Base-by-base conservation (phyloP, 2,888 invertebrate species). In the Blastobasis lacticolella region DNA sequence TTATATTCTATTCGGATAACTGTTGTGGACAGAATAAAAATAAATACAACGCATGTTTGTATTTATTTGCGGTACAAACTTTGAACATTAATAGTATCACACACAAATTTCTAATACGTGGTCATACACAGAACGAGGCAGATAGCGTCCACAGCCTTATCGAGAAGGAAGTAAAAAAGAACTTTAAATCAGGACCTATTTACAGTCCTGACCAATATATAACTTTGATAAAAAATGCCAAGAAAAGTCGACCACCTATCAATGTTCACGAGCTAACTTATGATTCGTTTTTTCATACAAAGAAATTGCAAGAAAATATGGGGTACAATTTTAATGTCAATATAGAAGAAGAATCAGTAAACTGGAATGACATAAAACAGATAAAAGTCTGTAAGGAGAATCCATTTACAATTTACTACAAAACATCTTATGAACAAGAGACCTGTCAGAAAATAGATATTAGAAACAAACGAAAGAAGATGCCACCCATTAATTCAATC, bases 91-190 rank as follows among this genome's bases (percentile, higher is more conserved):
- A 57, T 49, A 56, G 55, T 42, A 63, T 65, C 48, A 64, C 59
- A n/a, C 65, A 66, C 50, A 67, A 66, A 54, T 65, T 60, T 53
- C 50, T 63, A 10, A 64, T 67, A 36, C 49, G n/a, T 48, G 62
- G 63, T 48, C 70, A 67, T 52, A 58, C 60, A 10, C 68, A 69
- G 58, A 69, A 69, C 52, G 64, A 64, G 52, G 67, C 62, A 36
- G 67, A 66, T 56, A 65, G 58, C 55, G 60, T 66, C 9, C 65
- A 71, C 51, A 61, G 61, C 49, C 58, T 66, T 38, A 67, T 61
- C 43, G 66, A 69, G 50, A 61, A 57, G 49, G 58, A 63, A 54
- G 54, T 65, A 23, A 64, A 61, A 51, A 58, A 60, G 48, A 54
- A 62, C 52, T 45, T 64, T 44, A 62, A 53, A 53, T 56, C 60